Evolutionary conservation across 2,113 vertebrate genomes (phyloP).

Genomic region (Dicentrarchus labrax): DNA sequence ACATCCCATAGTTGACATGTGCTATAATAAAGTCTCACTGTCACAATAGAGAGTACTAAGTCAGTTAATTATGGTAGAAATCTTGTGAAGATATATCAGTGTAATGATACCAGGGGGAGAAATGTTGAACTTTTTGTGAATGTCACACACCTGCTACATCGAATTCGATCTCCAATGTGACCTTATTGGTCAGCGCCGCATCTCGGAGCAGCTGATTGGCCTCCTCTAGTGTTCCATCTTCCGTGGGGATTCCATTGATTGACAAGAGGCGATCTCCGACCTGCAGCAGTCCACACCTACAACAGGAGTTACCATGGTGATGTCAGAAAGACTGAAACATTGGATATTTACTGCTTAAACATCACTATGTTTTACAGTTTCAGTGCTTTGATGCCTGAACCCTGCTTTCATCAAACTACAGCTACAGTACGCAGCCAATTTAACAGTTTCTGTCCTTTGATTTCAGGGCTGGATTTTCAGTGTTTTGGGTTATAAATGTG

Average conservation of each 20-base stretch:
- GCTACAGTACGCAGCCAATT: background rate
- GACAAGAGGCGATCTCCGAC: slow-evolving; percentile 95
- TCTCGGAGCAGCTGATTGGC: slow-evolving; percentile 97
- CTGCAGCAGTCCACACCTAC: slow-evolving; percentile 95
- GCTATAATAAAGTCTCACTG: background rate
- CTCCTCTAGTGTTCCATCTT: slow-evolving; percentile 96
- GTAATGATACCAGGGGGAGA: background rate
- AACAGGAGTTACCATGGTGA: slow-evolving; percentile 11
- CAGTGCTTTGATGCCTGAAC: background rate
- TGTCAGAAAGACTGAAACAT: background rate
- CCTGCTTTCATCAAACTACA: background rate
- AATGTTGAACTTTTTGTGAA: background rate
- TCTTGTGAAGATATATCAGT: background rate
- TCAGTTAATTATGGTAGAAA: background rate
- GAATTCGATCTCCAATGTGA: slow-evolving; percentile 93
- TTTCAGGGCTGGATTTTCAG: background rate
- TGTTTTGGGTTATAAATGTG: background rate
- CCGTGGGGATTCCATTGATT: slow-evolving; percentile 94
- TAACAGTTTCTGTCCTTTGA: background rate
- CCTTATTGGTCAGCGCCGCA: slow-evolving; percentile 92
- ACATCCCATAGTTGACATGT: background rate
- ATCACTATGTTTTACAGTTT: background rate
- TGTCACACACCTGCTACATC: slow-evolving; percentile 92
- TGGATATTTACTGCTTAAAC: background rate
- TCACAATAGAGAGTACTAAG: background rate